Base-by-base conservation (phyloP, 2,888 invertebrate species). In the Athalia circularis region DNA sequence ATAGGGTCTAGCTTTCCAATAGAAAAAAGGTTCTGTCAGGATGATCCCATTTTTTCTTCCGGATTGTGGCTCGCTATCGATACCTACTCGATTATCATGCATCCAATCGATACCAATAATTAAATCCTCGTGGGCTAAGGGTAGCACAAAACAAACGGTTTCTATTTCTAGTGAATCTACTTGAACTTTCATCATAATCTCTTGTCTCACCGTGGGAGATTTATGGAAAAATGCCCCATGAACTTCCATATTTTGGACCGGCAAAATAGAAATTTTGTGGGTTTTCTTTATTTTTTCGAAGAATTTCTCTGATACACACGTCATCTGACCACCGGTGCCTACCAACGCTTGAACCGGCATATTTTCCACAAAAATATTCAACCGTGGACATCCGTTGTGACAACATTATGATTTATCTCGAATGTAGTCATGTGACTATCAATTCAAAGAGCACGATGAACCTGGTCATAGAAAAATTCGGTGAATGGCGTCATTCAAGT, bases 301-400 rank as follows among this genome's bases (percentile, higher is more conserved):
- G 29, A 79, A 76, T 8, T 76, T 65, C 7, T 80, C 79, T 0
- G 78, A 79, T 2, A 78, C 77, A 3, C 72, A 59, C 0, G 78
- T 80, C 4, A 79, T 68, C 48, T 80, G 75, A 64, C 77, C 79
- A 0, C 77, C 79, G 3, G 79, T 67, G 11, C 77, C 79, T 64
- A 45, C 7, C n/a, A 64, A 64, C 4, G 64, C 64, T 0, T 29
- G 7, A 4, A 64, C 45, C 0, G 3, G 11, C 3, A 29, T 43
- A 0, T 64, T 45, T 9, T 9, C 43, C 5, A 3, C 45, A 0
- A 3, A 5, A 11, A 64, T 3, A 9, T 64, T 43, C 0, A 64
- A 8, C 45, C 45, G 11, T 45, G 64, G 64, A 6, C 45, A 64
- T 11, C 45, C 45, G 3, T 61, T 61, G 61, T 13, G 8, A 61